Base-by-base conservation (phyloP, 2,888 invertebrate genomes). In the Plagiodera versicolora region DNA sequence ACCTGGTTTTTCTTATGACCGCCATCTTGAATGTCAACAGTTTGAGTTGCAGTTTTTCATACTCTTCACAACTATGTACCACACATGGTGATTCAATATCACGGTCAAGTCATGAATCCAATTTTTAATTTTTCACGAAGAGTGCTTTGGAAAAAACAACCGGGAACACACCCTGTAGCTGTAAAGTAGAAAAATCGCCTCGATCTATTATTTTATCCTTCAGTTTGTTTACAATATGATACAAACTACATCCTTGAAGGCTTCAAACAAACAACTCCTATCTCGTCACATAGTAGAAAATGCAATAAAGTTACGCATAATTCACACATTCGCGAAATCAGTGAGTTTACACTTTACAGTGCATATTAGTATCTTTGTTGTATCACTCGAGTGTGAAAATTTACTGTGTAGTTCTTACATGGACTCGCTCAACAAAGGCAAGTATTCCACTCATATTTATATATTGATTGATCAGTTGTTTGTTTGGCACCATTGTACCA, bases 191-290 rank as follows among this genome's bases (percentile, higher is more conserved):
- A 60, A 60, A 60, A 46, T 35, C 28, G 39, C 55, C 56, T 56
- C 44, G 39, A 59, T 62, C 58, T 62, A 58, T 60, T 60, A 54
- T 64, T 65, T 49, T 47, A 71, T 71, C 72, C 72, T 72, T 72
- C 72, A 63, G 65, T 66, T 52, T 73, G 72, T 73, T 73, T 73
- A 71, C 71, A 67, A 65, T 71, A 65, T 65, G 72, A 72, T 72
- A 70, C 62, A 61, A 67, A 66, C 61, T 56, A 71, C 39, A 39
- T 72, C 72, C 72, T 72, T 72, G 72, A 68, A 67, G 32, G 54
- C 32, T 61, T 66, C 68, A 68, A 65, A 71, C 71, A 72, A 72
- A 72, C 71, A 72, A 71, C 59, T 67, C 65, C 58, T 68, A 67
- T 68, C 67, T 65, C 62, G 50, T 61, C 48, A 56, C 52, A 60